Base-by-base conservation (phyloP, 2,888 invertebrate species). In the Alloscopus bannaensis region DNA sequence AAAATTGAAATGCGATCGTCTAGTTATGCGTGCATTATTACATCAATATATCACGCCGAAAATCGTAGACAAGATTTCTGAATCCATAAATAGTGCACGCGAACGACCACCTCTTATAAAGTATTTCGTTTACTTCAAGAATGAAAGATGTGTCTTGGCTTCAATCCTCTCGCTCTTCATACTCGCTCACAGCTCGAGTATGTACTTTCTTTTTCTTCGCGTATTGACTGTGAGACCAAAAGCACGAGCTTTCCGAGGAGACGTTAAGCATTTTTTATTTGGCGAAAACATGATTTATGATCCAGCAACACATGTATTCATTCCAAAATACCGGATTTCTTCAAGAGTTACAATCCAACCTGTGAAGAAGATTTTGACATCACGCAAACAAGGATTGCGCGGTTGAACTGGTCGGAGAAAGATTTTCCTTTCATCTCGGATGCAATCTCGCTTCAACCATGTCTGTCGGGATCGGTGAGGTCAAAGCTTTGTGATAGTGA, bases 201-300 rank as follows among this genome's bases (percentile, higher is more conserved):
- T n/a, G n/a, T n/a, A n/a, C n/a, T n/a, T n/a, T 42, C 42, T 18
- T 18, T 16, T 42, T 42, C 18, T 18, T n/a, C 42, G n/a, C 42
- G 13, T 3, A 8, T 2, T 42, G n/a, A 42, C 18, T 42, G 42
- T 2, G 18, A 42, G n/a, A n/a, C 42, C 13, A 16, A 42, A 42
- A 42, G 13, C 13, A 42, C 42, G n/a, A 42, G 42, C 42, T 42
- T n/a, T 42, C 42, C 13, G n/a, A 42, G 13, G n/a, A 42, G n/a
- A n/a, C 13, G 42, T 18, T 42, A 18, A 42, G 42, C 42, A 42
- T 42, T 42, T 42, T n/a, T 42, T 42, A 42, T 42, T n/a, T 42
- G 42, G 42, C 18, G 18, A 42, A 42, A 42, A 42, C 42, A n/a
- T 42, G 42, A 42, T 42, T 42, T 42, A 42, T 42, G 42, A 42